Evolutionary conservation across 2,113 vertebrate species (phyloP), one percentile per base, ranked within the genome.

Genomic region (Larimichthys polyactis): DNA sequence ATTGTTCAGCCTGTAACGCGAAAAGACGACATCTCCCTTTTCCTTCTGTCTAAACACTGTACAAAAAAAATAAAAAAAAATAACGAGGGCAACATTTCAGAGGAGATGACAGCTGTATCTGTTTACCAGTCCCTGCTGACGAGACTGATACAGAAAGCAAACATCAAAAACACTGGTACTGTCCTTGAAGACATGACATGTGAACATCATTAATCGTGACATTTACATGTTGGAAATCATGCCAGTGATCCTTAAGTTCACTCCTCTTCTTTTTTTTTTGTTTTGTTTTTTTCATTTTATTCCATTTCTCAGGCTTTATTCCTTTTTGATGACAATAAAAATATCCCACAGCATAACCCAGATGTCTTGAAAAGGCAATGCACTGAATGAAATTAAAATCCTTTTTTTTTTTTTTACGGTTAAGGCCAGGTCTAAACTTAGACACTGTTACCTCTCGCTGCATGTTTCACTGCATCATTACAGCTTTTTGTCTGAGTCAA

Each of bases 401-500:
- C 67, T 68, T 27, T 27, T 27, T 27, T 27, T 27, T 27, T 27
- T 27, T 27, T 27, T 57, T 60, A 57, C n/a, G 70, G 46, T 65
- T 59, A 27, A 57, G 71, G 75, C 29, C 86, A 74, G 77, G 77
- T 79, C 76, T 79, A 70, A 54, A 70, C 63, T 54, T 71, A 66
- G 78, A 81, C 68, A 43, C 82, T 6, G 66, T 77, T 86, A 78
- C 82, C 58, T 89, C 78, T 85, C n/a, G 3, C 16, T 19, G 72
- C 58, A 11, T 5, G 44, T 48, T 62, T 79, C 71, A 69, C 72
- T 55, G 58, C 58, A 48, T 44, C 19, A 32, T 78, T 82, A 90
- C 83, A 91, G 81, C 88, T 88, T 60, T 80, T 86, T 52, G 82
- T 90, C 71, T 87, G 79, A 89, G 85, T 86, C 76, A 85, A 57